phyloP scores from a whole-genome alignment of 2,888 invertebrate species.

The Geotrupes spiniger region DNA sequence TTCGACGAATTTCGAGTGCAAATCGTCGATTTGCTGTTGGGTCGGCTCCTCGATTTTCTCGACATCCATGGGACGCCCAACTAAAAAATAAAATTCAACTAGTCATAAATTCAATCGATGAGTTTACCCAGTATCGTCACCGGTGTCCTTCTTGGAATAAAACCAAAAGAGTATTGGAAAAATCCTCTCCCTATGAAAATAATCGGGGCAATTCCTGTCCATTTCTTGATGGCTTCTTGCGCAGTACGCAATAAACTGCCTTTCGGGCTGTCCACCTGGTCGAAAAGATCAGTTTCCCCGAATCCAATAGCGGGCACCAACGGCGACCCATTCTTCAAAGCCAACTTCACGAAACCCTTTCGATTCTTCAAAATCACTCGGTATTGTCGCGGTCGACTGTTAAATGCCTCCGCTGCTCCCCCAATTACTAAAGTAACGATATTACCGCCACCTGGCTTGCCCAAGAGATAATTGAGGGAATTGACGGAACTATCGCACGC shows the following conservation, averaged over 20 bases:
- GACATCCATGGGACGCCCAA: slow-evolving; percentile 82
- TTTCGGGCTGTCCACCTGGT: slow-evolving; percentile 70
- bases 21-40: slow-evolving; percentile 67
- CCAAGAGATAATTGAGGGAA: slow-evolving; percentile 65
- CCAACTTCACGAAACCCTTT: slow-evolving; percentile 56
- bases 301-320: slow-evolving; percentile 88
- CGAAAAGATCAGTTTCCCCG: slow-evolving; percentile 84
- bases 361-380: slow-evolving; percentile 69
- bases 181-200: slow-evolving; percentile 75
- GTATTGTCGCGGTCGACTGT: slow-evolving; percentile 75
- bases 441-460: slow-evolving; percentile 54
- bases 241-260: slow-evolving; percentile 64
- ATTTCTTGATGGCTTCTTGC: slow-evolving; percentile 66
- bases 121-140: background rate
- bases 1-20: slow-evolving; percentile 73
- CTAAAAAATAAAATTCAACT: slow-evolving; percentile 48
- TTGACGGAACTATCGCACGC: slow-evolving; percentile 59
- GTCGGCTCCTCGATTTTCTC: slow-evolving; percentile 69
- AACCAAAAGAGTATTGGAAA: slow-evolving; percentile 51
- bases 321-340: slow-evolving; percentile 60
- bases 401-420: slow-evolving; percentile 84
- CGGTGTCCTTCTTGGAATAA: slow-evolving; percentile 64
- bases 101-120: background rate
- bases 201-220: slow-evolving; percentile 72
- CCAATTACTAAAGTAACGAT: slow-evolving; percentile 78